A percentile compares a stretch with the other conserved stretches of the same genome.
Evolutionary conservation across 2,113 vertebrate genomes (phyloP).

Genomic region (Austrofundulus limnaeus): DNA sequence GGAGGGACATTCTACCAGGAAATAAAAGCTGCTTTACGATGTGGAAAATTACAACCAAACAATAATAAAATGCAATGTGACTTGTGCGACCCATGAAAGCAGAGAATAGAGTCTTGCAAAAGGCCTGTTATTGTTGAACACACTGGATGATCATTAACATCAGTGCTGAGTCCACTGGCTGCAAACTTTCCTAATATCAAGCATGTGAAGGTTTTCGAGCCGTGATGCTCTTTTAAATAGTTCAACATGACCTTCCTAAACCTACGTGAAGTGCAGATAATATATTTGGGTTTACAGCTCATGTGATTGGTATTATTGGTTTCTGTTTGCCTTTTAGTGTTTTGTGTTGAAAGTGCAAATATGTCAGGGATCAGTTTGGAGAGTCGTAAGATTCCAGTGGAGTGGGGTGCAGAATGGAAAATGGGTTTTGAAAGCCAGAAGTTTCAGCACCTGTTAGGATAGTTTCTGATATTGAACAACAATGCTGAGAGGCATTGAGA

Average conservation of each 20-base stretch:
- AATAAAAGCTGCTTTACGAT: too few relatives aligned
- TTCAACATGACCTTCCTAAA: neutral
- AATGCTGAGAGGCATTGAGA: constrained; percentile 23
- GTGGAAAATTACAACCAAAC: too few relatives aligned
- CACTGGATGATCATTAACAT: too few relatives aligned
- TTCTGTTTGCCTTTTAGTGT: constrained; percentile 32
- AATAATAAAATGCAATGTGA: too few relatives aligned
- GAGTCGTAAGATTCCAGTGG: constrained; percentile 39
- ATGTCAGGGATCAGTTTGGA: constrained; percentile 50
- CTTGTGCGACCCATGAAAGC: too few relatives aligned
- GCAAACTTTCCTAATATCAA: neutral
- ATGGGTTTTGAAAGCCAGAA: constrained; percentile 23
- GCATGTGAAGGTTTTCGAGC: neutral
- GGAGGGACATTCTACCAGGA: too few relatives aligned
- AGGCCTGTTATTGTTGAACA: too few relatives aligned
- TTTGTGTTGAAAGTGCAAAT: constrained; percentile 32
- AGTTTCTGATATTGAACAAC: constrained; percentile 36
- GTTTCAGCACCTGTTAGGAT: constrained; percentile 30
- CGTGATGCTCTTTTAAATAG: neutral
- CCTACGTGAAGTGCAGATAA: neutral
- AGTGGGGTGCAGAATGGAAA: constrained; percentile 37
- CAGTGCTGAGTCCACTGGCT: too few relatives aligned
- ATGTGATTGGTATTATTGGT: constrained; percentile 2
- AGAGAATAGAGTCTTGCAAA: too few relatives aligned
- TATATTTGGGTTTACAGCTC: constrained; percentile 7